Percentiles rank a stretch among this genome's conserved stretches.
Conservation (phyloP, 2,888 invertebrate genomes). For the Eremobia ochroleuca region DNA sequence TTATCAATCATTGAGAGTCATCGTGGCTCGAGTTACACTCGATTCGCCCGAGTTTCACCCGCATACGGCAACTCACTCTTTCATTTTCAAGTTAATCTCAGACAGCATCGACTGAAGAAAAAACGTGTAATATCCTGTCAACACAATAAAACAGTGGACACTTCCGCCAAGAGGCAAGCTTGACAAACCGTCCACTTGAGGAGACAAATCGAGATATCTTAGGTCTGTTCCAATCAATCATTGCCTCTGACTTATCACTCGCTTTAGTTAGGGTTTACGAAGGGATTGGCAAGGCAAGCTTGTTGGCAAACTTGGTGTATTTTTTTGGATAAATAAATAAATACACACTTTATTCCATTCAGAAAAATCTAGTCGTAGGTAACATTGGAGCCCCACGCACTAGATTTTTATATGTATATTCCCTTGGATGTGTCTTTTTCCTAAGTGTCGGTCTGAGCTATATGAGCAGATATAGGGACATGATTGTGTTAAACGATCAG, state of each 20-base stretch:
- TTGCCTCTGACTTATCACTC: conserved; percentile 77
- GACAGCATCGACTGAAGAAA: not conserved
- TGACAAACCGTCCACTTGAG: conserved; percentile 77
- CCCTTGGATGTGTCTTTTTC: too few relatives aligned
- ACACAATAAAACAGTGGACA: conserved; percentile 19
- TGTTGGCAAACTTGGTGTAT: not conserved
- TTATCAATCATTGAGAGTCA: not conserved
- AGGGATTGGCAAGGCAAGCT: not conserved
- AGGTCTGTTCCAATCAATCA: conserved; percentile 79
- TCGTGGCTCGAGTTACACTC: not conserved
- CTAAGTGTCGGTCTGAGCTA: not conserved
- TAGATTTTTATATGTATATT: not conserved
- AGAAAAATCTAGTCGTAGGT: not conserved
- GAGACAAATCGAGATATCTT: conserved; percentile 83
- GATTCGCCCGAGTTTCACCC: too few relatives aligned
- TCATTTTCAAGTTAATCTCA: conserved; percentile 9
- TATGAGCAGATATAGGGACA: not conserved
- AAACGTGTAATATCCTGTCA: conserved; percentile 44
- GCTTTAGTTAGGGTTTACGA: not conserved
- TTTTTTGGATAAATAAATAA: not conserved
- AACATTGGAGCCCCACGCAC: not conserved
- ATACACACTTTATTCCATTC: not conserved
- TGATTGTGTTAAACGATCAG: not conserved
- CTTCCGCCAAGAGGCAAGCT: conserved; percentile 64
- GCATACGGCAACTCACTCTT: not conserved